Conservation (phyloP, 2,888 invertebrate species). For the Morpho deidamia region DNA sequence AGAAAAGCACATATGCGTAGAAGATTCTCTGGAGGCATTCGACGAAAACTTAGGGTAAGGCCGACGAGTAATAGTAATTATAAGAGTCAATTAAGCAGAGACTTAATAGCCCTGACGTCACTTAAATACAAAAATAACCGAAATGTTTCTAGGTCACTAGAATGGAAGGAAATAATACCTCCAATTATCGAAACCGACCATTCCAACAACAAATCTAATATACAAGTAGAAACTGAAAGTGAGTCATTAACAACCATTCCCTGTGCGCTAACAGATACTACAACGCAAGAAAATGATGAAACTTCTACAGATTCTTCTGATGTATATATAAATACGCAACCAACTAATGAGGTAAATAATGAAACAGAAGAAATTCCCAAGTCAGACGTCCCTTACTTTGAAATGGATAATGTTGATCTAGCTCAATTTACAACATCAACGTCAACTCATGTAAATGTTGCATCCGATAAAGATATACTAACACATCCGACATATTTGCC, state of each 20-base stretch:
- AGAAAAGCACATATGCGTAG: constrained; percentile 33
- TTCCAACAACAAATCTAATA: constrained; percentile 20
- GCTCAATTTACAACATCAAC: constrained; percentile 3
- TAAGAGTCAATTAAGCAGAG: constrained; percentile 56
- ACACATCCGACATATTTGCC: constrained; percentile 33
- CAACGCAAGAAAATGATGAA: constrained; percentile 17
- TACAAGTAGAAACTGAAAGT: constrained; percentile 29
- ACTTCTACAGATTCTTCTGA: constrained; percentile 14
- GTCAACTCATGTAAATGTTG: not conserved
- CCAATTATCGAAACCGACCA: constrained; percentile 34
- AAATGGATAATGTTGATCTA: constrained; percentile 1
- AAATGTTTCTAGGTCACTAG: constrained; percentile 48
- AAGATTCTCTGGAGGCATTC: constrained; percentile 40
- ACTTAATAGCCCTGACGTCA: constrained; percentile 50
- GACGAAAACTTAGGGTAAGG: constrained; percentile 55
- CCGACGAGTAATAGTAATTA: constrained; percentile 46
- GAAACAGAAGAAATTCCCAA: constrained; percentile 7
- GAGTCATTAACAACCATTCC: constrained; percentile 30
- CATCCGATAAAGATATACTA: constrained; percentile 22
- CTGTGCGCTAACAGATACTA: constrained; percentile 28
- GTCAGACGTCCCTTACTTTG: constrained; percentile 1
- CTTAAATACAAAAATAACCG: constrained; percentile 49
- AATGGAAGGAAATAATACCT: constrained; percentile 50
- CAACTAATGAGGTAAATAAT: not conserved
- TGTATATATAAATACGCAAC: constrained; percentile 10